phyloP scores from a whole-genome alignment of 2,113 vertebrate genomes.

The Austrofundulus limnaeus region DNA sequence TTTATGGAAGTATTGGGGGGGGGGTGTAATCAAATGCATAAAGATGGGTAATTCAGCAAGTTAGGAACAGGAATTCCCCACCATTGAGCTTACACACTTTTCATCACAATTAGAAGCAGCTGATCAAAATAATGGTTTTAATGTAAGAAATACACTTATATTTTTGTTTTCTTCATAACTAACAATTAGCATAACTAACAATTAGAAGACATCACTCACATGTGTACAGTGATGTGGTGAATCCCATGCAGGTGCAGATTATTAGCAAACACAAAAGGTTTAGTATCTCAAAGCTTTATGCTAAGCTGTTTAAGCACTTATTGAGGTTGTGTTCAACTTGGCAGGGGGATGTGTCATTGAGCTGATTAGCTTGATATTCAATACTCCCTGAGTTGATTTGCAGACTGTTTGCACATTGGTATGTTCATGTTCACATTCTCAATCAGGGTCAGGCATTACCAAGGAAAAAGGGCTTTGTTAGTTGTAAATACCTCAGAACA shows the following conservation, averaged over 20 bases:
- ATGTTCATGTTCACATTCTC: slow-evolving; percentile 17
- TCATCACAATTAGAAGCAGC: no score
- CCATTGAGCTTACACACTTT: no score
- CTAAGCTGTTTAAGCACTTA: neutral
- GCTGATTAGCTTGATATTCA: slow-evolving; percentile 5
- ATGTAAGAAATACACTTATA: neutral
- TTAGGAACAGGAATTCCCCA: no score
- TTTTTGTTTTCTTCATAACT: neutral
- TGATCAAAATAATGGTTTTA: neutral
- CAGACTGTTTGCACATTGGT: slow-evolving; percentile 14
- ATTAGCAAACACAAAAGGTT: neutral
- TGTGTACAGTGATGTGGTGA: no score
- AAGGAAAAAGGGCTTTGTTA: slow-evolving; percentile 30
- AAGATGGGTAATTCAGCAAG: no score
- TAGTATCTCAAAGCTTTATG: neutral
- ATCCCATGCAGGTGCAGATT: neutral
- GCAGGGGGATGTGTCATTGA: slow-evolving; percentile 12
- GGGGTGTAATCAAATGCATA: no score
- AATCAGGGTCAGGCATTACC: slow-evolving; percentile 31
- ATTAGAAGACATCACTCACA: neutral
- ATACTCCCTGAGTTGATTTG: slow-evolving; percentile 30
- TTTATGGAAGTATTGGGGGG: no score
- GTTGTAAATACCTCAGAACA: slow-evolving; percentile 41
- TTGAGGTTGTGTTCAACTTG: slow-evolving; percentile 12
- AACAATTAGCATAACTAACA: neutral